Conservation (phyloP, 2,888 invertebrate species). For the Stenodera caucasica region DNA sequence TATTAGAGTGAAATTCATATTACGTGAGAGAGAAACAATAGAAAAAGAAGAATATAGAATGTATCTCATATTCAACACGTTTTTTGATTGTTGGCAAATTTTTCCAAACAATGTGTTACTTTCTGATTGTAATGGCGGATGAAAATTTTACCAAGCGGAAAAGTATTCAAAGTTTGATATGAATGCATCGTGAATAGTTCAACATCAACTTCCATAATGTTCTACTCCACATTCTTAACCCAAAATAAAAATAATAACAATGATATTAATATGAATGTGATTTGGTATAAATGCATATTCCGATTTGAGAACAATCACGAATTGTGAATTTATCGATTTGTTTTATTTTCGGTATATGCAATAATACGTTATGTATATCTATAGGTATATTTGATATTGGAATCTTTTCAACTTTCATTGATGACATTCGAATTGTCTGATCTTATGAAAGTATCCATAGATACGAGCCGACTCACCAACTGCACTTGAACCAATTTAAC, state of each 20-base stretch:
- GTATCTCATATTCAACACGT: slow-evolving; percentile 22
- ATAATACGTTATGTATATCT: background rate
- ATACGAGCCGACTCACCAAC: background rate
- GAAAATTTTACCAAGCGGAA: slow-evolving; percentile 24
- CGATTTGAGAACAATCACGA: slow-evolving; percentile 13
- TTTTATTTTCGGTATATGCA: slow-evolving; percentile 6
- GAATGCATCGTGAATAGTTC: slow-evolving; percentile 26
- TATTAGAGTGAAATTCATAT: slow-evolving; percentile 23
- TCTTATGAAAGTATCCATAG: background rate
- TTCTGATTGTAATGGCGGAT: slow-evolving; percentile 24
- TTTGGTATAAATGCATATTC: slow-evolving; percentile 26
- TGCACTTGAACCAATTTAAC: slow-evolving; percentile 12
- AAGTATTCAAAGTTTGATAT: slow-evolving; percentile 27
- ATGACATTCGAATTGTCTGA: background rate
- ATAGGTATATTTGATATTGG: background rate
- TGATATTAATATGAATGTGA: slow-evolving; percentile 23
- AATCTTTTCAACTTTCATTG: background rate
- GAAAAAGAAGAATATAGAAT: no score
- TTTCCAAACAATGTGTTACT: slow-evolving; percentile 24
- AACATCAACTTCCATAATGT: slow-evolving; percentile 27
- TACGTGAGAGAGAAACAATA: slow-evolving; percentile 17
- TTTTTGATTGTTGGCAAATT: slow-evolving; percentile 18
- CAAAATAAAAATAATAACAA: slow-evolving; percentile 28
- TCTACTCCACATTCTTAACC: slow-evolving; percentile 26
- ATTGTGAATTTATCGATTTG: slow-evolving; percentile 19